A percentile compares a stretch with the other conserved stretches of the same genome.
Evolutionary conservation across 2,113 vertebrate genomes (phyloP).

Genomic region (Piprites chloris): DNA sequence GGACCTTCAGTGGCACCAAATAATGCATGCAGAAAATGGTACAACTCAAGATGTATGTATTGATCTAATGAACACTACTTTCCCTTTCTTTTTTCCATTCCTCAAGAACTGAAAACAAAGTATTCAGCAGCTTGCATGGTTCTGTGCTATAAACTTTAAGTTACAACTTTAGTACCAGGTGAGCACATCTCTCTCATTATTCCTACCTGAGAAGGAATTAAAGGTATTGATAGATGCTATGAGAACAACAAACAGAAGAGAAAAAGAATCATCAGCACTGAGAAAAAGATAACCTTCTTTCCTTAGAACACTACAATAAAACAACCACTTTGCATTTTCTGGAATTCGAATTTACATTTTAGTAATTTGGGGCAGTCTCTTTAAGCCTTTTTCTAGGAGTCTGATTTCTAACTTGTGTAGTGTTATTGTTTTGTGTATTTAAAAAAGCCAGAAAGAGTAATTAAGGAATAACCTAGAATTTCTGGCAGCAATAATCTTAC

Average conservation of each 20-base stretch:
- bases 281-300: neutral
- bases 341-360: neutral
- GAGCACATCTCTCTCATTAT: neutral
- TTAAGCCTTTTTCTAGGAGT: neutral
- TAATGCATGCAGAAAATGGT: neutral
- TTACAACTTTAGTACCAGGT: neutral
- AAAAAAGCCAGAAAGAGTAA: neutral
- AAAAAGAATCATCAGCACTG: neutral
- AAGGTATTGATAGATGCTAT: neutral
- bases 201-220: neutral
- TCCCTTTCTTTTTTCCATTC: neutral
- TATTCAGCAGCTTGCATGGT: neutral
- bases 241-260: neutral
- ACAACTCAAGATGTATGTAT: neutral
- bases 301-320: neutral
- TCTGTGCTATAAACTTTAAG: neutral
- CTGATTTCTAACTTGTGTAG: neutral
- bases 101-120: neutral
- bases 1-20: neutral
- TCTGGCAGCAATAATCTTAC: neutral
- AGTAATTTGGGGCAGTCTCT: neutral
- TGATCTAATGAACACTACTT: neutral
- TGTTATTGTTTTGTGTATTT: neutral
- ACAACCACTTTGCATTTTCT: neutral
- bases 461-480: neutral